phyloP scores from a whole-genome alignment of 1,140 invertebrate species.

The Drosophila jambulina region DNA sequence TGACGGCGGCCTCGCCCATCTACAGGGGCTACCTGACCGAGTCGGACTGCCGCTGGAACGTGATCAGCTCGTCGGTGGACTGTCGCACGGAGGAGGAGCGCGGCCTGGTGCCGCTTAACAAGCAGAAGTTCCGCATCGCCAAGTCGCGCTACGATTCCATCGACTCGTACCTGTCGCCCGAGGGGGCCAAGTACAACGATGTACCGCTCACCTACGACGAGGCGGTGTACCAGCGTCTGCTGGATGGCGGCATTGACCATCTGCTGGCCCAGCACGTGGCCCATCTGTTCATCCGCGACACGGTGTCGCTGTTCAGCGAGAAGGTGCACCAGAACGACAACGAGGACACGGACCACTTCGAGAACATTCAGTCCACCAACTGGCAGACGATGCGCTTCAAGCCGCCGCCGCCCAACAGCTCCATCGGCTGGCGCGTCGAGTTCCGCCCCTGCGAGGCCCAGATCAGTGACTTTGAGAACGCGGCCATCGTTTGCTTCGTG shows the following conservation, averaged over 20 bases:
- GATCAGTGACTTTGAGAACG: conserved; percentile 99
- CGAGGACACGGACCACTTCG: conserved; percentile 99
- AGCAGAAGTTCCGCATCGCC: conserved; percentile 94
- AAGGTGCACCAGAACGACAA: conserved; percentile 97
- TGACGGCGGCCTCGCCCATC: conserved; percentile 98
- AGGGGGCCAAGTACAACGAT: conserved; percentile 87
- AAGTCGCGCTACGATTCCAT: conserved; percentile 99
- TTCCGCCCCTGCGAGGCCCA: conserved; percentile 99
- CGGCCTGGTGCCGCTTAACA: conserved; percentile 91
- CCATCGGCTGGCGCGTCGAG: conserved; percentile 99
- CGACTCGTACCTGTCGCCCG: conserved; percentile 97
- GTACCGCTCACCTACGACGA: conserved; percentile 93
- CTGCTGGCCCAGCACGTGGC: conserved; percentile 97
- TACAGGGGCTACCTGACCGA: conserved; percentile 97
- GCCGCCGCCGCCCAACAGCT: conserved; percentile 96
- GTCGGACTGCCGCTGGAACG: conserved; percentile 98
- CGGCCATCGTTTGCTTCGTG: conserved; percentile 99
- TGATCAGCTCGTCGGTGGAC: conserved; percentile 97
- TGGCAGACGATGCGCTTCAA: conserved; percentile 99
- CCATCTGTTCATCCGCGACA: conserved; percentile 99
- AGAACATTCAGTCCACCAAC: conserved; percentile 99
- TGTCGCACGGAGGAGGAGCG: conserved; percentile 97
- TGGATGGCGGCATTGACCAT: conserved; percentile 95
- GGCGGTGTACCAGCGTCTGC: conserved; percentile 91
- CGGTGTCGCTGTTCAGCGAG: conserved; percentile 97